These are phyloP conservation scores for Ailurus styani DNA, from an alignment of 2,113 vertebrate genomes.

Conservation along the genomic window DNA sequence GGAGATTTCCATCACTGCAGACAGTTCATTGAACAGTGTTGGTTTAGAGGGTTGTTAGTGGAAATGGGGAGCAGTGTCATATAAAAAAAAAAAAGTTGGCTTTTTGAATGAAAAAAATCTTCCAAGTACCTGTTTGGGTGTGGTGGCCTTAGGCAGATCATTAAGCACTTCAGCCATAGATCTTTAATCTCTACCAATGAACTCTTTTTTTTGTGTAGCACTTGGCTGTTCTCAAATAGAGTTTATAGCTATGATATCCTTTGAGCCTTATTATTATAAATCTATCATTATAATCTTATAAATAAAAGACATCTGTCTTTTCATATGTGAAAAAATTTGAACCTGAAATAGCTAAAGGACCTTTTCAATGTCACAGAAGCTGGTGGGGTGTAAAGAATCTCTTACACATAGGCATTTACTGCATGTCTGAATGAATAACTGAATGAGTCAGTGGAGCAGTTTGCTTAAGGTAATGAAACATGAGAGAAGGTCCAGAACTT, in stretches of 20 bases:
- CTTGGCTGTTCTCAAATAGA: neutral
- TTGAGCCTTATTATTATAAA: neutral
- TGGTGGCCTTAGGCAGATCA: neutral
- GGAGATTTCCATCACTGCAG: neutral
- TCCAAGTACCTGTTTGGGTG: neutral
- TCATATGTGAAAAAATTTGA: neutral
- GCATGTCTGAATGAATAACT: neutral
- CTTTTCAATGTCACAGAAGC: neutral
- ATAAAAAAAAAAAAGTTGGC: neutral
- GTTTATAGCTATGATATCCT: neutral
- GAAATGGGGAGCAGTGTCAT: neutral
- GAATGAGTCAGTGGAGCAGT: neutral
- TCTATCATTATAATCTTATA: too few relatives aligned
- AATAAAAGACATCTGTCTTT: neutral
- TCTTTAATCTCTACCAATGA: constrained; percentile 14
- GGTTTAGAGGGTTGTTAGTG: neutral
- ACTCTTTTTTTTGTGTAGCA: neutral
- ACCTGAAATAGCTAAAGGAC: neutral
- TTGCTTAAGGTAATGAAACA: neutral
- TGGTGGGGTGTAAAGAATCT: neutral
- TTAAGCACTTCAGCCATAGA: neutral
- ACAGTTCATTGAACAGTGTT: neutral
- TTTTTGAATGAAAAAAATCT: neutral
- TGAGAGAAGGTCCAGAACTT: neutral
- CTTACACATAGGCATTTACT: neutral